phyloP scores from a whole-genome alignment of 1,140 invertebrate genomes.

The Yoshiicerus persimilis region DNA sequence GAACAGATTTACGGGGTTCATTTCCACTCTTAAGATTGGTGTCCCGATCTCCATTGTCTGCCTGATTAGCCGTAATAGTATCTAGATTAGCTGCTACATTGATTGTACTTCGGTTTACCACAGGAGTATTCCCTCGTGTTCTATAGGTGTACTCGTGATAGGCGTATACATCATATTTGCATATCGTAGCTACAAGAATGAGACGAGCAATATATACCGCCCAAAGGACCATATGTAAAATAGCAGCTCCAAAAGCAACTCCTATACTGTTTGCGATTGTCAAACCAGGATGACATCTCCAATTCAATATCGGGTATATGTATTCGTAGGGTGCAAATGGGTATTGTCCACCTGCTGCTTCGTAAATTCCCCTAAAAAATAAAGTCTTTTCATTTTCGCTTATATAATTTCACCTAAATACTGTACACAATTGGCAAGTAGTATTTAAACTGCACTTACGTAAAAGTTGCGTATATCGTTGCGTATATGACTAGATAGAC shows the following conservation, averaged over 20 bases:
- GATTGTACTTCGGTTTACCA: too few species aligned
- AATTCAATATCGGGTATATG: neutral
- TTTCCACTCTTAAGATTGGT: neutral
- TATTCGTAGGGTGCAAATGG: neutral
- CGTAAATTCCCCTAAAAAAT: neutral
- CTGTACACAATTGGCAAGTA: neutral
- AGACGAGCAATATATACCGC: neutral
- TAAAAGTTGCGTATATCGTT: neutral
- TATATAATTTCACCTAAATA: neutral
- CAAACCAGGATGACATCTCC: neutral
- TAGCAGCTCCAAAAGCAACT: neutral
- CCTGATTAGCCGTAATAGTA: neutral
- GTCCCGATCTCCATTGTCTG: neutral
- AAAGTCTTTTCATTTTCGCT: neutral
- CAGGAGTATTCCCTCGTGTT: neutral
- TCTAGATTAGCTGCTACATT: neutral
- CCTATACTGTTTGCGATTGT: neutral
- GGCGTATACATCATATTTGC: neutral
- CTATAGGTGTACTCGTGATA: neutral
- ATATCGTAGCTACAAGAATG: neutral
- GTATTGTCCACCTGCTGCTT: neutral
- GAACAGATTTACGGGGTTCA: neutral
- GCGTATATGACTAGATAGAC: neutral
- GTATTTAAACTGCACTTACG: neutral
- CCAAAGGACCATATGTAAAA: neutral